Evolutionary conservation across 2,113 vertebrate species (phyloP), one percentile per base, ranked within the genome.

Genomic region (Pelmatolapia mariae): DNA sequence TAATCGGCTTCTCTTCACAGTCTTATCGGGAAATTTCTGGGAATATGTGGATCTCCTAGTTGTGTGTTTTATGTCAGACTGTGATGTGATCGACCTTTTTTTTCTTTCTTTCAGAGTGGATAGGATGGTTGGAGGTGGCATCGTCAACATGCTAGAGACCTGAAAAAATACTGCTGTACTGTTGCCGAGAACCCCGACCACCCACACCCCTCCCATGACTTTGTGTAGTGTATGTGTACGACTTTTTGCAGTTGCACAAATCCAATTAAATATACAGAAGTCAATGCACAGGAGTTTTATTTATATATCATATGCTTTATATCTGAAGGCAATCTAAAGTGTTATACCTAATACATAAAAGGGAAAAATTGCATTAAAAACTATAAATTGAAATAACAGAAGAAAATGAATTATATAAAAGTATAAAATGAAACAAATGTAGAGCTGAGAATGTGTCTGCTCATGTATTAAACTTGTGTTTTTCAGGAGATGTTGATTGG

Each of bases 401-500:
- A 47, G 0, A 29, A 76, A 76, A 29, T 29, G 2, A 47, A 76
- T 50, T 50, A 7, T 50, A 33, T 78, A 31, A 50, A 78, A 16
- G 29, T 9, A 71, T 86, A 83, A 66, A 76, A 50, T 66, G 6
- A 26, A 29, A 31, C 56, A 52, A 78, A 12, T 52, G 45, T 52
- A 78, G 73, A 50, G 7, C 1, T 78, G 6, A 1, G 0, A 50
- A 29, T 13, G 5, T 78, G 16, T 45, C 31, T 3, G 8, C 73
- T 92, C 59, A 52, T 40, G 15, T 87, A 16, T 80, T 19, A 83
- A 82, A 43, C 40, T 80, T 78, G 16, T 84, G 22, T 92, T 90
- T 94, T 95, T 87, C 93, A 97, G 96, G 95, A 96, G 86, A 89
- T 89, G 83, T 93, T 91, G 93, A 94, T 89, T 86, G 93, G 76